A percentile compares a stretch with the other conserved stretches of the same genome.
phyloP scores from a whole-genome alignment of 2,888 invertebrate species.

The Zele albiditarsus region DNA sequence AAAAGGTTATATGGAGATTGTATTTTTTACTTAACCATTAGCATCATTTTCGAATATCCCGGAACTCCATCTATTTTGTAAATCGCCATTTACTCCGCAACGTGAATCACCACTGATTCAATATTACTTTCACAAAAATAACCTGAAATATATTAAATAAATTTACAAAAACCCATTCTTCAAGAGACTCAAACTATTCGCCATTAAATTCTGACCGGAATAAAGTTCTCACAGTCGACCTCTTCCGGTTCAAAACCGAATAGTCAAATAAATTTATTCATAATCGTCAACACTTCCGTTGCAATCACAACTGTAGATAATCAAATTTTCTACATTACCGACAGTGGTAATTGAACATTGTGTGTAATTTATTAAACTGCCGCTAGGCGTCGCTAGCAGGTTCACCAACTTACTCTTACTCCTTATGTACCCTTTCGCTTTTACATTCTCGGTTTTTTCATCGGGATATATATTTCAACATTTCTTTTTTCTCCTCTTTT shows the following conservation, averaged over 20 bases:
- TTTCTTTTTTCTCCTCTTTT: neutral
- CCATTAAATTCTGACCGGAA: no score
- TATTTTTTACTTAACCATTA: no score
- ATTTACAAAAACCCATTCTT: no score
- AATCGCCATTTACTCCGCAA: no score
- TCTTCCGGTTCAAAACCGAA: neutral
- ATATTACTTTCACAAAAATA: no score
- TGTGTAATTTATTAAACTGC: neutral
- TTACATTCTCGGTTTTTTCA: neutral
- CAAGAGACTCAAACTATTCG: no score
- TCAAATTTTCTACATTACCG: neutral
- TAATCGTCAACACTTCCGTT: neutral
- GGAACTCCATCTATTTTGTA: no score
- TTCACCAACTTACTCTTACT: neutral
- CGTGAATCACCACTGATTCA: no score
- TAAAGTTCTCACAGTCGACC: neutral
- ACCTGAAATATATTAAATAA: no score
- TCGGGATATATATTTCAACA: no score
- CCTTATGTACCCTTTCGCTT: slow-evolving; percentile 13
- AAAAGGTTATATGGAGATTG: no score
- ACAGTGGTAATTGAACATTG: neutral
- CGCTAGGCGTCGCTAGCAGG: neutral
- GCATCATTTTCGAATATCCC: no score
- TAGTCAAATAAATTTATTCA: slow-evolving; percentile 18
- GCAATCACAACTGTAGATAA: neutral